Percentiles rank a stretch among this genome's conserved stretches.
Conservation (phyloP, 2,113 vertebrate species). For the Procavia capensis region DNA sequence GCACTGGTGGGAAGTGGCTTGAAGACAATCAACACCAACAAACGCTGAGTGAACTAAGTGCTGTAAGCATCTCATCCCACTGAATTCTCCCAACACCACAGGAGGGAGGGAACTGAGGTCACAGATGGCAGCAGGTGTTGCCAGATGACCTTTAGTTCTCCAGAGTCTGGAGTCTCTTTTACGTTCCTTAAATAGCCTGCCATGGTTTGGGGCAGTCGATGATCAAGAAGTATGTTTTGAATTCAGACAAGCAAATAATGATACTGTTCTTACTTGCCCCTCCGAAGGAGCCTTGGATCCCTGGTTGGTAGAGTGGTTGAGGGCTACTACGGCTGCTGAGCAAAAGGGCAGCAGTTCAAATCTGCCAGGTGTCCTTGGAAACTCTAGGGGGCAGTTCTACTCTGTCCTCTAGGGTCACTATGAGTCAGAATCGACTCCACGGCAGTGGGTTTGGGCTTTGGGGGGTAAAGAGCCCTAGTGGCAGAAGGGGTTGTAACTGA, state of each 20-base stretch:
- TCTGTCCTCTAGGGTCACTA: too few relatives aligned
- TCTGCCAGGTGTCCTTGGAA: too few relatives aligned
- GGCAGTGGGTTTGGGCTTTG: too few relatives aligned
- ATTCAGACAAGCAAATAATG: not conserved
- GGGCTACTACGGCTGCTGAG: too few relatives aligned
- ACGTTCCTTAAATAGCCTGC: not conserved
- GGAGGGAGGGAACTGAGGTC: constrained; percentile 5
- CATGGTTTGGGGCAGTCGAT: not conserved
- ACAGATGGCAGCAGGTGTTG: not conserved
- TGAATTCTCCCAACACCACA: not conserved
- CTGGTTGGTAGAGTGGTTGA: too few relatives aligned
- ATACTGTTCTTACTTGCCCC: not conserved
- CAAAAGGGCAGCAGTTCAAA: too few relatives aligned
- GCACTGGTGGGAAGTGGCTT: not conserved
- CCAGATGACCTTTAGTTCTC: not conserved
- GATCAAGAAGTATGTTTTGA: not conserved
- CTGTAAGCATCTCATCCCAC: not conserved
- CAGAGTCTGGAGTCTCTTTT: not conserved
- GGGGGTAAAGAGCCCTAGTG: not conserved
- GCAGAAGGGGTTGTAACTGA: not conserved
- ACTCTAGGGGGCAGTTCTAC: too few relatives aligned
- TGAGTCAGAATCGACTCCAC: too few relatives aligned
- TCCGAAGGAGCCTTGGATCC: too few relatives aligned
- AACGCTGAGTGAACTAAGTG: not conserved
- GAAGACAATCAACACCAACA: not conserved